phyloP scores from a whole-genome alignment of 2,113 vertebrate genomes.

The Fukomys damarensis region DNA sequence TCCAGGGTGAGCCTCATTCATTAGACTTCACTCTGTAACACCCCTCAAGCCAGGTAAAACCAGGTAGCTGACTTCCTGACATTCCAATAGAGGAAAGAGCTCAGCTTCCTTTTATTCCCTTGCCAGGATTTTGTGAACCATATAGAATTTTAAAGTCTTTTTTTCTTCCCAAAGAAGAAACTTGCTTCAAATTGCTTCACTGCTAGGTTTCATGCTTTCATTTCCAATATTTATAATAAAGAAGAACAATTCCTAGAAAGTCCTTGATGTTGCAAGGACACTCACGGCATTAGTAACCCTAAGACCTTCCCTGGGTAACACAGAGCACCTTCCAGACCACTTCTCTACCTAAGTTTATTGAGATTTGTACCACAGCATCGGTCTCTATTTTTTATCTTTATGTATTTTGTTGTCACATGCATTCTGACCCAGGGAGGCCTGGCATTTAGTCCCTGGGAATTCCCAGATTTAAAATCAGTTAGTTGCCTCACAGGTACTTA shows the following conservation, averaged over 20 bases:
- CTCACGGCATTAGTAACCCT: neutral
- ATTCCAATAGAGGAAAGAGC: neutral
- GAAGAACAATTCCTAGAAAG: neutral
- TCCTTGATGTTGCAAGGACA: neutral
- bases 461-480: neutral
- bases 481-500: neutral
- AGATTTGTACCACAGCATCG: neutral
- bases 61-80: neutral
- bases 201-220: neutral
- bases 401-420: neutral
- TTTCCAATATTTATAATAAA: constrained; percentile 44
- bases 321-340: neutral
- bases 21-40: neutral
- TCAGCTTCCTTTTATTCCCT: neutral
- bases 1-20: neutral
- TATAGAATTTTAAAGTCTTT: neutral
- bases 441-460: neutral
- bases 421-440: neutral
- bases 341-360: neutral
- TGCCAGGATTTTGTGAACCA: neutral
- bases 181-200: constrained; percentile 18
- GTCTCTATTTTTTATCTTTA: neutral
- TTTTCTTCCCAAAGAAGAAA: neutral
- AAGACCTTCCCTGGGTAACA: neutral
- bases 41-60: neutral